phyloP scores from a whole-genome alignment of 1,140 invertebrate species.

The Leucophenga varia region DNA sequence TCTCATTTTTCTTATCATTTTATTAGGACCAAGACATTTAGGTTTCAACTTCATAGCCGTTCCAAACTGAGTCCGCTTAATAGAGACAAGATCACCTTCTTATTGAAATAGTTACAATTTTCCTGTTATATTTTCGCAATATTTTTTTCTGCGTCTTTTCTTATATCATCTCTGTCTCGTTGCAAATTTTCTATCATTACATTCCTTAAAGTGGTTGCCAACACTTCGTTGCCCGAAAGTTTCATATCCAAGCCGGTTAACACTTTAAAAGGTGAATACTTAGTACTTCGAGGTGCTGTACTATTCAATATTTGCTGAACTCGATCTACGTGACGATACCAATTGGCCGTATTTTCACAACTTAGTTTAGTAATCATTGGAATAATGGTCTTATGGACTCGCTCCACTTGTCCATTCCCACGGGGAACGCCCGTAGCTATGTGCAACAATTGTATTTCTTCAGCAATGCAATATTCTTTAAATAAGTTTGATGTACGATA shows the following conservation, averaged over 20 bases:
- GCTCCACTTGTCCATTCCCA: conserved; percentile 43
- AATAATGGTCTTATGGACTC: conserved; percentile 33
- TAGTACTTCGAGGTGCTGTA: conserved; percentile 41
- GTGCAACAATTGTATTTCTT: conserved; percentile 19
- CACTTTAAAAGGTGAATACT: conserved; percentile 41
- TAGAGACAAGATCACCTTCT: conserved; percentile 50
- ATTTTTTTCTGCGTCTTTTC: conserved; percentile 22
- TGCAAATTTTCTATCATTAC: conserved; percentile 25
- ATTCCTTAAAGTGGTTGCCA: conserved; percentile 27
- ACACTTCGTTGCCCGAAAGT: conserved; percentile 17
- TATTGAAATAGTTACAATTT: conserved; percentile 39
- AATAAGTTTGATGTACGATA: conserved; percentile 24
- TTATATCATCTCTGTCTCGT: conserved; percentile 4
- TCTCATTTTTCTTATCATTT: conserved; percentile 20
- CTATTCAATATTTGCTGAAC: conserved; percentile 41
- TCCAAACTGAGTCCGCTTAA: conserved; percentile 48
- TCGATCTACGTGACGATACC: conserved; percentile 34
- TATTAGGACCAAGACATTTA: conserved; percentile 54
- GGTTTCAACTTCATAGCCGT: conserved; percentile 41
- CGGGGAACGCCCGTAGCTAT: conserved; percentile 40
- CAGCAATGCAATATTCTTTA: conserved; percentile 28
- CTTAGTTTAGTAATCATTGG: conserved; percentile 36
- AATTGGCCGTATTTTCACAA: conserved; percentile 27
- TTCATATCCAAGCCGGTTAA: conserved; percentile 36
- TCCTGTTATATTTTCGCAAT: conserved; percentile 47